phyloP scores from a whole-genome alignment of 2,113 vertebrate genomes.

The Bos indicus region DNA sequence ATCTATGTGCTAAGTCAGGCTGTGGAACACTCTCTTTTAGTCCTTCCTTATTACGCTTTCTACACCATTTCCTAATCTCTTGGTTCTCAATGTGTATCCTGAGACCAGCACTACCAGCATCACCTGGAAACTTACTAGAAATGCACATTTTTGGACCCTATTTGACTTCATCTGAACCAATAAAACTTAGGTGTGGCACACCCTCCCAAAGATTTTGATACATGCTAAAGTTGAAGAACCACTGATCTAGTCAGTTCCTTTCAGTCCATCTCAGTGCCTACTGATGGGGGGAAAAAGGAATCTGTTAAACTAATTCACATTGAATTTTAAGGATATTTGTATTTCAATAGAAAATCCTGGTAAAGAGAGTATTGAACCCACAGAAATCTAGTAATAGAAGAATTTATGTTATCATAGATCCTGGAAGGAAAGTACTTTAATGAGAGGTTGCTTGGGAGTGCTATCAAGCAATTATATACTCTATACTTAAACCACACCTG shows the following conservation, averaged over 20 bases:
- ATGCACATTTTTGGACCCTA: background rate
- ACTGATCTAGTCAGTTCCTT: background rate
- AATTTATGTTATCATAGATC: background rate
- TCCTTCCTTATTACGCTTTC: background rate
- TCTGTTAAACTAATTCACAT: background rate
- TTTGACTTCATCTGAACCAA: background rate
- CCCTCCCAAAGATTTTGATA: background rate
- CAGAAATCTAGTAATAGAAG: background rate
- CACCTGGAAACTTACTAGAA: background rate
- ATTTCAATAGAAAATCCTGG: background rate
- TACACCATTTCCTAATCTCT: background rate
- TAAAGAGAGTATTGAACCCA: background rate
- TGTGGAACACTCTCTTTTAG: background rate
- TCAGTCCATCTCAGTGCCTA: background rate
- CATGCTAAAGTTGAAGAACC: background rate
- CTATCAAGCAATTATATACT: background rate
- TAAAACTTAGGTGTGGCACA: accelerated
- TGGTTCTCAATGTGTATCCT: background rate
- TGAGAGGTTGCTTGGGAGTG: background rate
- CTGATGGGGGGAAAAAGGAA: background rate
- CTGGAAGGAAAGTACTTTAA: background rate
- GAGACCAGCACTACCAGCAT: background rate
- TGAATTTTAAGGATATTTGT: background rate
- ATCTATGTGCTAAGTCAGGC: background rate
- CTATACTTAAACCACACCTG: background rate